Base-by-base conservation (phyloP, 2,797 vertebrate species). In the Muraenolepis orangiensis region DNA sequence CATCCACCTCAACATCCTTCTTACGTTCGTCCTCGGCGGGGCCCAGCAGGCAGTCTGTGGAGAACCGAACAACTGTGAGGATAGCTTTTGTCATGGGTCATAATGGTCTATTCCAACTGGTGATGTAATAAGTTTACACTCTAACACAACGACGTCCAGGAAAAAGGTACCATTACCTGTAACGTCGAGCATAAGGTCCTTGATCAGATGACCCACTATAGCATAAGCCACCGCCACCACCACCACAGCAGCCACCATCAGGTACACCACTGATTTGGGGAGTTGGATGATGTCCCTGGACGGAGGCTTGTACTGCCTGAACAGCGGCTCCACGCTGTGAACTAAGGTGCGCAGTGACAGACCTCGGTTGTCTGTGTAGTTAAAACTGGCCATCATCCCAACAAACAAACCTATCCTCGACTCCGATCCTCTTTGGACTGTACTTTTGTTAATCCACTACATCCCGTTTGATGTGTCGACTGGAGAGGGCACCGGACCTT, bases 121-220 rank as follows among this genome's bases (percentile, higher is more conserved):
- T 4, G 5, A 51, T 26, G 57, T 26, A n/a, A 26, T 64, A 3
- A 64, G 26, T 12, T 7, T 6, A n/a, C 51, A n/a, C 51, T 6
- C 20, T 7, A 57, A 57, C 51, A 10, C 51, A 57, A 26, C 57
- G 26, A 12, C 57, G n/a, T 23, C 51, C 57, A 26, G 10, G 23
- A 64, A 26, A 26, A 11, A 4, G 23, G 10, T 26, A 1, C 10
- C 57, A 2, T 64, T 91, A 95, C 95, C 95, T 91, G 93, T 90
- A 57, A 95, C 87, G 76, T 96, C 94, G 76, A 94, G 90, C 69
- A 92, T 89, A 66, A 96, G 91, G 81, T 96, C 95, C 88, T 95
- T 95, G 73, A 96, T 95, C 76, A 96, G 92, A 81, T 96, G 95
- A 13, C 95, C 95, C 36, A 96, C 92, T 1, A 96, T 96, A 40